A percentile compares a stretch with the other conserved stretches of the same genome.
Evolutionary conservation across 2,113 vertebrate genomes (phyloP).

Genomic region (Acanthochromis polyacanthus): DNA sequence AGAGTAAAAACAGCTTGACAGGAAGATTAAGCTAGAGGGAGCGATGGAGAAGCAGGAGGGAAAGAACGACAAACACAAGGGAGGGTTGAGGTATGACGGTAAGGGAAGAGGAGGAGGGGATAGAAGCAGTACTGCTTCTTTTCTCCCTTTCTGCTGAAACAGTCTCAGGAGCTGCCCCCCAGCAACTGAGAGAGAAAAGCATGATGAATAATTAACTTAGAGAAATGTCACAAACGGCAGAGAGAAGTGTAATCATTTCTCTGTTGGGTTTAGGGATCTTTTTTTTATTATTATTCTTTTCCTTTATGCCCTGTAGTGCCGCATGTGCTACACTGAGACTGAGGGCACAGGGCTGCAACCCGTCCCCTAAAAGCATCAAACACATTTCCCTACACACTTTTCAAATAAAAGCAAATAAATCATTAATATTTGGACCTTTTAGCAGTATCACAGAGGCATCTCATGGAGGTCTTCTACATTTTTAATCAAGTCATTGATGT

Average conservation of each 20-base stretch:
- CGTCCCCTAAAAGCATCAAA: conserved; percentile 75
- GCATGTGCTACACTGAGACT: conserved; percentile 26
- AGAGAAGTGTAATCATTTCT: conserved; percentile 78
- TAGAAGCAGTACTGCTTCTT: conserved; percentile 58
- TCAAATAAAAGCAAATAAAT: conserved; percentile 81
- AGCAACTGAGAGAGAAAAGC: conserved; percentile 80
- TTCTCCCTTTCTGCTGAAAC: conserved; percentile 57
- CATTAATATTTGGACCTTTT: conserved; percentile 80
- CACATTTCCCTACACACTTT: conserved; percentile 69
- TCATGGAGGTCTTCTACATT: conserved; percentile 61
- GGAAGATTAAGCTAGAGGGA: conserved; percentile 51
- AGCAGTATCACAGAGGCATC: conserved; percentile 51
- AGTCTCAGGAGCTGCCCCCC: conserved; percentile 74
- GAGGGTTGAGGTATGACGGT: conserved; percentile 57
- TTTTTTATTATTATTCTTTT: conserved; percentile 60
- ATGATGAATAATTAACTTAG: conserved; percentile 83
- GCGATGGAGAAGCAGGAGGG: not conserved
- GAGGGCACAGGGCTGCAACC: conserved; percentile 41
- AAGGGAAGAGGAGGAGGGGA: conserved; percentile 51
- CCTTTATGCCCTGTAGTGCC: conserved; percentile 57
- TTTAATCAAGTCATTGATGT: conserved; percentile 72
- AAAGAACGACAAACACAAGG: conserved; percentile 43
- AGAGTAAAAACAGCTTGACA: conserved; percentile 46
- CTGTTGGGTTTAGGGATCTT: conserved; percentile 73
- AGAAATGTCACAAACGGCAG: conserved; percentile 81